phyloP scores from a whole-genome alignment of 2,113 vertebrate genomes.

The Sula dactylatra region DNA sequence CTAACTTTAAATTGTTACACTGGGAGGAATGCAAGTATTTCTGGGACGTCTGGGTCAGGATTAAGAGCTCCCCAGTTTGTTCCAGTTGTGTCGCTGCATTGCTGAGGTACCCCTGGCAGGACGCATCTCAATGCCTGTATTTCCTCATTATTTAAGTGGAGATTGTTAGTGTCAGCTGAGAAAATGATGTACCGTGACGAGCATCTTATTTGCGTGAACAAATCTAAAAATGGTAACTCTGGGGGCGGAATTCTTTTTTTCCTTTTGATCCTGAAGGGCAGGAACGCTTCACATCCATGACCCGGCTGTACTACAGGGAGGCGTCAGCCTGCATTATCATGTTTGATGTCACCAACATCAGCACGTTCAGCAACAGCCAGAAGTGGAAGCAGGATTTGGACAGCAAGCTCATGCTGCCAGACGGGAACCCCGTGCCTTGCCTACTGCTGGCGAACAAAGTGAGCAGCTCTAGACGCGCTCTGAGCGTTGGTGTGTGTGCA shows the following conservation, averaged over 20 bases:
- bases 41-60: background rate
- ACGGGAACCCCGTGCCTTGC: conserved; percentile 79
- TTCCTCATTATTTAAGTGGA: rapidly evolving
- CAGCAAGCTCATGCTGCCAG: conserved; percentile 76
- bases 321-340: conserved; percentile 83
- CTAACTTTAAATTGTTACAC: background rate
- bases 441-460: conserved; percentile 91
- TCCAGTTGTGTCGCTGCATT: background rate
- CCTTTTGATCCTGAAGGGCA: conserved; percentile 71
- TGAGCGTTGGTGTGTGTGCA: rapidly evolving
- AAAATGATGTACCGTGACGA: rapidly evolving
- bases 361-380: conserved; percentile 82
- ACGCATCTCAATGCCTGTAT: rapidly evolving
- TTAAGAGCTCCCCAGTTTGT: background rate
- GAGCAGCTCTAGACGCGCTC: background rate
- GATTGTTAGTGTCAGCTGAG: rapidly evolving
- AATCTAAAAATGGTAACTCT: rapidly evolving
- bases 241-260: background rate
- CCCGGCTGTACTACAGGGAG: conserved; percentile 84
- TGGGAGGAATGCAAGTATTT: background rate
- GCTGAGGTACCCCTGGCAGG: background rate
- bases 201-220: rapidly evolving
- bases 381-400: conserved; percentile 89
- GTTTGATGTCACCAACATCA: conserved; percentile 84
- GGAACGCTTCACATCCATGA: conserved; percentile 91